phyloP scores from a whole-genome alignment of 1,140 invertebrate genomes.

The Melipona quadrifasciata region DNA sequence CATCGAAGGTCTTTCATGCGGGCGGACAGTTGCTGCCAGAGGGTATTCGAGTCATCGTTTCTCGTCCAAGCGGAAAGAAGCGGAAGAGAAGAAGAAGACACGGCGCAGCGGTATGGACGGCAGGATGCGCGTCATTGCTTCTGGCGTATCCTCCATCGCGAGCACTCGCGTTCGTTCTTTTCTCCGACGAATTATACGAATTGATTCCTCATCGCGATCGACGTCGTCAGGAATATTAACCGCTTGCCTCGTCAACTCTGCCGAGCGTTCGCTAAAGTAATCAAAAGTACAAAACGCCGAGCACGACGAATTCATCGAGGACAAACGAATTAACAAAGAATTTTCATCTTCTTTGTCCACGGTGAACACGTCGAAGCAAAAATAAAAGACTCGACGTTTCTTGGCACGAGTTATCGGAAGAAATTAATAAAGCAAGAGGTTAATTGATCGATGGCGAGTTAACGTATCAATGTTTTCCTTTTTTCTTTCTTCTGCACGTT shows the following conservation, averaged over 20 bases:
- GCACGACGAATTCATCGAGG: too few relatives aligned
- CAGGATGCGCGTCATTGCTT: conserved; percentile 39
- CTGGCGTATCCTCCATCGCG: conserved; percentile 25
- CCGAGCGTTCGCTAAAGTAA: too few relatives aligned
- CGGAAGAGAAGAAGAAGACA: background rate
- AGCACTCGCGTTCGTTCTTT: conserved; percentile 25
- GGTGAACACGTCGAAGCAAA: too few relatives aligned
- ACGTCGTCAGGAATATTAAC: background rate
- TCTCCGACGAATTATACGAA: conserved; percentile 21
- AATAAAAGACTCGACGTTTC: too few relatives aligned
- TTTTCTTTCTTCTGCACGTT: too few relatives aligned
- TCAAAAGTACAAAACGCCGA: too few relatives aligned
- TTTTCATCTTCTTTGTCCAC: too few relatives aligned
- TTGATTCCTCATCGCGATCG: conserved; percentile 35
- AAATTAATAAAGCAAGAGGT: too few relatives aligned
- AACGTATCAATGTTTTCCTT: background rate
- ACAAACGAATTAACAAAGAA: too few relatives aligned
- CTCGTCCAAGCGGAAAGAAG: conserved; percentile 49
- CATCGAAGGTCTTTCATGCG: conserved; percentile 57
- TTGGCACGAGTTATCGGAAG: too few relatives aligned
- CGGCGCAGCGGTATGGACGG: conserved; percentile 7
- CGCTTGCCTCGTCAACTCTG: too few relatives aligned
- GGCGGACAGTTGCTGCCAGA: conserved; percentile 46
- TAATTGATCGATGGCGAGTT: background rate
- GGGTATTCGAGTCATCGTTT: conserved; percentile 50